Percentiles rank a stretch among this genome's conserved stretches.
Conservation (phyloP, 2,888 invertebrate genomes). For the Rhagophthalmus giganteus region DNA sequence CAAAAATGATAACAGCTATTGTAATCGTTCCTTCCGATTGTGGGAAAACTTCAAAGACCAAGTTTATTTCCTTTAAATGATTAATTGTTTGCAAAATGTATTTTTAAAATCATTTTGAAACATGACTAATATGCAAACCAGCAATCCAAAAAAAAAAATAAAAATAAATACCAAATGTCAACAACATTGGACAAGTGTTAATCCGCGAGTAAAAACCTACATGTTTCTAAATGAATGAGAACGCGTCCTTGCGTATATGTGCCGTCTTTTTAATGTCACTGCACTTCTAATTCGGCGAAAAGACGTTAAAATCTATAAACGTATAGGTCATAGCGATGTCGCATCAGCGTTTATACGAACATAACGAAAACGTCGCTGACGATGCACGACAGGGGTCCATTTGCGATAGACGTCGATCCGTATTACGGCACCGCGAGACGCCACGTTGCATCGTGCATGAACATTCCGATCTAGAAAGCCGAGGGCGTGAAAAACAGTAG, state of each 20-base stretch:
- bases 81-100: too few species aligned
- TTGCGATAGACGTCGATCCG: too few species aligned
- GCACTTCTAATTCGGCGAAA: conserved; percentile 12
- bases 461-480: conserved; percentile 36
- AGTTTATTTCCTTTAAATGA: too few species aligned
- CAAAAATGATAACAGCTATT: too few species aligned
- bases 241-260: conserved; percentile 21
- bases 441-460: conserved; percentile 21
- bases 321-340: too few species aligned
- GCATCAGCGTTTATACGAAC: too few species aligned
- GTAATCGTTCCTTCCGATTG: too few species aligned
- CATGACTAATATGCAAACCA: neutral
- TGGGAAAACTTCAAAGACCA: too few species aligned
- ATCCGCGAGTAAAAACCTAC: conserved; percentile 5
- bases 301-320: conserved; percentile 1
- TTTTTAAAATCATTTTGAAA: too few species aligned
- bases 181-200: neutral
- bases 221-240: conserved; percentile 17
- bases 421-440: conserved; percentile 6
- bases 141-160: neutral
- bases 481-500: conserved; percentile 36
- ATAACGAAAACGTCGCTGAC: too few species aligned
- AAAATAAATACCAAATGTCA: neutral
- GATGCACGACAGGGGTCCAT: too few species aligned
- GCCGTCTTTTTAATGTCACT: conserved; percentile 18